phyloP scores from a whole-genome alignment of 2,113 vertebrate genomes.

The Panurus biarmicus region DNA sequence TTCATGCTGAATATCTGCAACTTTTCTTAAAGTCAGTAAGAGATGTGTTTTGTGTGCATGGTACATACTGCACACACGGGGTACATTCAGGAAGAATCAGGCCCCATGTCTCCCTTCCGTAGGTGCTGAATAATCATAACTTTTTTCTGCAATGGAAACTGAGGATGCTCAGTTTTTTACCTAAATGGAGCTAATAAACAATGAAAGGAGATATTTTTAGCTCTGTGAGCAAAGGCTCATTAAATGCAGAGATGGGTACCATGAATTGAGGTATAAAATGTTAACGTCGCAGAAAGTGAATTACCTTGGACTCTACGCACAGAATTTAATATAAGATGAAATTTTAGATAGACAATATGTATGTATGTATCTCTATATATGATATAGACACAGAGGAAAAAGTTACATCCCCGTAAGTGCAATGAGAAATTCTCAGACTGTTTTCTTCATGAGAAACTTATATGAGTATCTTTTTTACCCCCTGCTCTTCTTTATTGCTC shows the following conservation, averaged over 20 bases:
- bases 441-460: neutral
- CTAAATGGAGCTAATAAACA: neutral
- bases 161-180: neutral
- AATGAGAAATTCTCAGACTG: neutral
- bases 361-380: neutral
- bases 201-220: neutral
- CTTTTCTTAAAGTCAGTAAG: neutral
- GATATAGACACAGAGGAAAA: neutral
- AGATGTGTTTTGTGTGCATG: neutral
- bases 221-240: neutral
- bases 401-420: neutral
- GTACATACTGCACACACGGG: neutral
- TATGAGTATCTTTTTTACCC: neutral
- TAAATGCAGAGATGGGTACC: neutral
- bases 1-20: neutral
- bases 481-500: neutral
- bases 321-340: neutral
- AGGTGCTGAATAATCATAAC: neutral
- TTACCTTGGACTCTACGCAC: neutral
- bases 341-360: neutral
- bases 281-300: neutral
- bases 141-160: neutral
- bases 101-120: accelerated
- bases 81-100: neutral
- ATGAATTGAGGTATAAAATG: neutral